Conservation (phyloP, 2,888 invertebrate genomes). For the Oxystoma pomonae region DNA sequence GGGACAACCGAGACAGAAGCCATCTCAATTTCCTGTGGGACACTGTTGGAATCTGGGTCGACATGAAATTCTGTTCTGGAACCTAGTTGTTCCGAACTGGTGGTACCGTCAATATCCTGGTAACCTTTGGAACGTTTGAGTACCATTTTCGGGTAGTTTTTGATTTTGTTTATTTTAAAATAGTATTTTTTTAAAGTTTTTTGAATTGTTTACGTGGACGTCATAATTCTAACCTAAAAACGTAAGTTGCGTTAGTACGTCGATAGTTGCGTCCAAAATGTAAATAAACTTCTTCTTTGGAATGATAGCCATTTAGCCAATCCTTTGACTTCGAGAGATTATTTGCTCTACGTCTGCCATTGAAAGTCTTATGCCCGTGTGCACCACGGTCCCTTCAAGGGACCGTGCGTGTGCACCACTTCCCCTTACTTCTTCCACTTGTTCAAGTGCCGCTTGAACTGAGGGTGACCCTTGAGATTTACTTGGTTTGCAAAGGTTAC, state of each 20-base stretch:
- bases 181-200: conserved; percentile 4
- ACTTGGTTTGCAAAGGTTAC: no score
- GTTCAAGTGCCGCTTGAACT: no score
- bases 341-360: no score
- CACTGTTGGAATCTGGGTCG: conserved; percentile 45
- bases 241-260: not conserved
- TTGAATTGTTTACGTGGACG: conserved; percentile 29
- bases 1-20: conserved; percentile 76
- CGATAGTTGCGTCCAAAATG: no score
- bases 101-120: conserved; percentile 56
- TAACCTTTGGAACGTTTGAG: conserved; percentile 58
- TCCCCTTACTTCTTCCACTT: no score
- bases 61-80: conserved; percentile 31
- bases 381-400: no score
- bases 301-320: no score
- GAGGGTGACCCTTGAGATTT: no score
- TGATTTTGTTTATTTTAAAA: not conserved
- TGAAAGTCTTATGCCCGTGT: no score
- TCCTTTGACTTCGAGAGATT: no score
- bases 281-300: no score
- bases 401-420: no score
- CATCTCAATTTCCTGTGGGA: conserved; percentile 68
- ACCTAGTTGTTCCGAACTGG: not conserved
- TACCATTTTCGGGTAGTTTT: conserved; percentile 36
- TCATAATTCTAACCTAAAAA: conserved; percentile 15